phyloP scores from a whole-genome alignment of 2,888 invertebrate species.

The Drosophila greeni region DNA sequence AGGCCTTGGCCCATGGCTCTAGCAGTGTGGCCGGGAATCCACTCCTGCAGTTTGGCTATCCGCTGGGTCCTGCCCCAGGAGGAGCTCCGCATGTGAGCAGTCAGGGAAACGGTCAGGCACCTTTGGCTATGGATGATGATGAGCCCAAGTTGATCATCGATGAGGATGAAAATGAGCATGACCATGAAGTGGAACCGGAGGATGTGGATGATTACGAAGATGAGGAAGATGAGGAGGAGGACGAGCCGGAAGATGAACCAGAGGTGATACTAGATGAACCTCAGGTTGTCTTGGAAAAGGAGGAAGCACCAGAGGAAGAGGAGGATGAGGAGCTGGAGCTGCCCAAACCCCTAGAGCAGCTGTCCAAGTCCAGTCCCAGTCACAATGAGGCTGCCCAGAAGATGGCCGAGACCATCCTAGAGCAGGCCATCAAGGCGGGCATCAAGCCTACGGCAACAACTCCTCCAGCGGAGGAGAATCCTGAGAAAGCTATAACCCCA shows the following conservation, averaged over 20 bases:
- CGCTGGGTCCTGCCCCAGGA: background rate
- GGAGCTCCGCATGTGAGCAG: slow-evolving; percentile 9
- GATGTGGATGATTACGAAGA: slow-evolving; percentile 58
- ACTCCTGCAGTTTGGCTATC: slow-evolving; percentile 52
- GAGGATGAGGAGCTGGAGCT: slow-evolving; percentile 1
- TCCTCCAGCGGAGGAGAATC: background rate
- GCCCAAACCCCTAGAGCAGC: slow-evolving; percentile 19
- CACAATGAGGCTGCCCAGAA: slow-evolving; percentile 79
- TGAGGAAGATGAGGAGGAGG: slow-evolving; percentile 54
- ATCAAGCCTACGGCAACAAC: slow-evolving; percentile 35
- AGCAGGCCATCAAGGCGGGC: slow-evolving; percentile 79
- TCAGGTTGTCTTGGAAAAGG: slow-evolving; percentile 57
- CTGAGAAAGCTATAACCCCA: background rate
- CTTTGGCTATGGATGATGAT: slow-evolving; percentile 80
- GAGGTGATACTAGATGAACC: slow-evolving; percentile 54
- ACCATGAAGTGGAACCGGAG: slow-evolving; percentile 63
- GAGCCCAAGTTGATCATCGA: slow-evolving; percentile 79
- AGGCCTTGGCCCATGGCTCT: slow-evolving; percentile 77
- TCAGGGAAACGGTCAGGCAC: slow-evolving; percentile 14
- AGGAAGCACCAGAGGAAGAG: slow-evolving; percentile 13
- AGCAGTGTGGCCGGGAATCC: slow-evolving; percentile 67
- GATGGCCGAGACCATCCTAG: slow-evolving; percentile 82
- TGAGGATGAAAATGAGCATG: slow-evolving; percentile 76
- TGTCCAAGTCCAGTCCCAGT: slow-evolving; percentile 34
- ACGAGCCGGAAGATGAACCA: slow-evolving; percentile 73